Percentiles rank a stretch among this genome's conserved stretches.
phyloP scores from a whole-genome alignment of 1,140 invertebrate genomes.

The Diorhabda carinulata region DNA sequence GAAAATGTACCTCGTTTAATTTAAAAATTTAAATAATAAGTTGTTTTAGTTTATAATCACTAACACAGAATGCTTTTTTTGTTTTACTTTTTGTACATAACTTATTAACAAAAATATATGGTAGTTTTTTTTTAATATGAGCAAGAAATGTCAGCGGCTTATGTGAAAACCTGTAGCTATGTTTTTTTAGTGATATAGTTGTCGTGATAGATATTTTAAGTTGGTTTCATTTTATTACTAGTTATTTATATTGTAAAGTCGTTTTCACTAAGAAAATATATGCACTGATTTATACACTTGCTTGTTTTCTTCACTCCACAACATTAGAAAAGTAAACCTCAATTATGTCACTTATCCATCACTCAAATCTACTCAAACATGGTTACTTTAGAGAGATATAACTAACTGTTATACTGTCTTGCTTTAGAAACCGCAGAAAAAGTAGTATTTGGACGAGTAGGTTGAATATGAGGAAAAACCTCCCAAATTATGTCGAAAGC shows the following conservation, averaged over 20 bases:
- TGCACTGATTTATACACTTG: constrained; percentile 19
- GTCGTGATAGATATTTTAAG: constrained; percentile 16
- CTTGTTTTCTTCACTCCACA: neutral
- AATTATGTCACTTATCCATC: no score
- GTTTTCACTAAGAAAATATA: constrained; percentile 20
- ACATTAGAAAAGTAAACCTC: neutral
- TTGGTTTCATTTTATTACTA: constrained; percentile 9
- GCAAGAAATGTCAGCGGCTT: constrained; percentile 7
- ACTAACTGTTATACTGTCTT: no score
- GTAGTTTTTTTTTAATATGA: neutral
- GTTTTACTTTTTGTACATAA: neutral
- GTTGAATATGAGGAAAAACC: no score
- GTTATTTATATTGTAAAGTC: constrained; percentile 21
- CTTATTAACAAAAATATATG: neutral
- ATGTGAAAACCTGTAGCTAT: constrained; percentile 19
- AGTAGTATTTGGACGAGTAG: no score
- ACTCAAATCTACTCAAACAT: no score
- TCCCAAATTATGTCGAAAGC: no score
- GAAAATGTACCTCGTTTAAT: no score
- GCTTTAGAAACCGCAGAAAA: no score
- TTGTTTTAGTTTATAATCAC: neutral
- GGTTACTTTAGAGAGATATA: no score
- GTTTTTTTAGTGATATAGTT: constrained; percentile 20
- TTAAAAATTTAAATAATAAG: neutral
- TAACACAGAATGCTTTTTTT: constrained; percentile 1